Percentiles rank a stretch among this genome's conserved stretches.
Evolutionary conservation across 1,140 invertebrate genomes (phyloP).

Genomic region (Whitmania pigra): DNA sequence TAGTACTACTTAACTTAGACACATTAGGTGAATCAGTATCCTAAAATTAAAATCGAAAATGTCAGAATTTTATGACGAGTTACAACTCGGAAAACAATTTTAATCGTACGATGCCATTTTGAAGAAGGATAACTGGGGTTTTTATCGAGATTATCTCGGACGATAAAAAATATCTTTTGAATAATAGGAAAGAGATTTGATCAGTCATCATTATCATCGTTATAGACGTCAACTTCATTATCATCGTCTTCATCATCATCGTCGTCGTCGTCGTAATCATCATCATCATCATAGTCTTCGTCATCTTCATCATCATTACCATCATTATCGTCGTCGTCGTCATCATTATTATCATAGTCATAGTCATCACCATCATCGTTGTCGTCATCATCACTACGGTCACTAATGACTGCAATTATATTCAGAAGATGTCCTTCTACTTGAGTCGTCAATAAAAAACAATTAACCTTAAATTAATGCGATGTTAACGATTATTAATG

Average conservation of each 20-base stretch:
- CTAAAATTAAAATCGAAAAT: too few species aligned
- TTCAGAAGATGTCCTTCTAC: background rate
- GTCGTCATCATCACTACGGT: background rate
- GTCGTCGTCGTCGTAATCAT: conserved; percentile 14
- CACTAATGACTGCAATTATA: background rate
- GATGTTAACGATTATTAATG: too few species aligned
- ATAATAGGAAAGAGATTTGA: background rate
- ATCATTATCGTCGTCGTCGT: conserved; percentile 4
- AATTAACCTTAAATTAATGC: too few species aligned
- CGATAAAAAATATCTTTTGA: too few species aligned
- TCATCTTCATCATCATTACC: background rate
- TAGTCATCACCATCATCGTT: conserved; percentile 5
- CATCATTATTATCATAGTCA: background rate
- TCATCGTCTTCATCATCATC: conserved; percentile 8
- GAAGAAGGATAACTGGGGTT: too few species aligned
- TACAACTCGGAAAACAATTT: too few species aligned
- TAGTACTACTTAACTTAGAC: too few species aligned
- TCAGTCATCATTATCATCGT: conserved; percentile 5
- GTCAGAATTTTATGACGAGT: too few species aligned
- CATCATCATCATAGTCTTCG: background rate
- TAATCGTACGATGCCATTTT: too few species aligned
- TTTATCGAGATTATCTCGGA: too few species aligned
- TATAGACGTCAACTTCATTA: background rate
- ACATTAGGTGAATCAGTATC: too few species aligned
- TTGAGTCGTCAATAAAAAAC: too few species aligned